Evolutionary conservation across 2,113 vertebrate genomes (phyloP).

Genomic region (Pan paniscus): DNA sequence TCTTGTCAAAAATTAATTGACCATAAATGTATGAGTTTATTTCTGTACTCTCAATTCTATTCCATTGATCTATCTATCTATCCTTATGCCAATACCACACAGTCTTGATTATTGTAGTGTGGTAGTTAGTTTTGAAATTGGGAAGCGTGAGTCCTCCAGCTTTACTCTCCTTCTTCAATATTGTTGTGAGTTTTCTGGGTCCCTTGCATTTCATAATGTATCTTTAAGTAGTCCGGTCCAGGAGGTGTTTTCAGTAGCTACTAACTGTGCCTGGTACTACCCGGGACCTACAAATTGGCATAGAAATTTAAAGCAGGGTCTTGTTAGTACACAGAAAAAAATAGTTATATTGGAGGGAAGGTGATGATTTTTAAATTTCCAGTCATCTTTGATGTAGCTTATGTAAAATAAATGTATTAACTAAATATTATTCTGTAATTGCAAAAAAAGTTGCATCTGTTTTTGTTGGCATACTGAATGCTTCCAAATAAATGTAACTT

Average conservation of each 20-base stretch:
- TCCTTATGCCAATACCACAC: not conserved
- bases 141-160: not conserved
- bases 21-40: not conserved
- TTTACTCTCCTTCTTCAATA: not conserved
- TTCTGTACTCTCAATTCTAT: not conserved
- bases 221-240: slow-evolving; percentile 89
- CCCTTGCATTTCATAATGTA: slow-evolving; percentile 80
- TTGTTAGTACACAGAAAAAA: slow-evolving; percentile 91
- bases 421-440: not conserved
- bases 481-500: slow-evolving; percentile 30
- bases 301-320: slow-evolving; percentile 86
- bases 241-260: slow-evolving; percentile 90
- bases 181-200: not conserved
- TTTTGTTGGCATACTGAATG: not conserved
- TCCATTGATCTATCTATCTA: not conserved
- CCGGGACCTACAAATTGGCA: slow-evolving; percentile 88
- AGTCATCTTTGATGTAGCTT: not conserved
- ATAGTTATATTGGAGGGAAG: slow-evolving; percentile 81
- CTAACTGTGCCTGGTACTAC: slow-evolving; percentile 89
- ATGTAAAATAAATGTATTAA: slow-evolving; percentile 2
- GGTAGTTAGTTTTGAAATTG: not conserved
- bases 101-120: not conserved
- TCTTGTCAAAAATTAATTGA: not conserved
- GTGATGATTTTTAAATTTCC: not conserved
- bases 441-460: not conserved